A percentile compares a stretch with the other conserved stretches of the same genome.
phyloP scores from a whole-genome alignment of 1,140 invertebrate species.

The Brachionus rotundiformis region DNA sequence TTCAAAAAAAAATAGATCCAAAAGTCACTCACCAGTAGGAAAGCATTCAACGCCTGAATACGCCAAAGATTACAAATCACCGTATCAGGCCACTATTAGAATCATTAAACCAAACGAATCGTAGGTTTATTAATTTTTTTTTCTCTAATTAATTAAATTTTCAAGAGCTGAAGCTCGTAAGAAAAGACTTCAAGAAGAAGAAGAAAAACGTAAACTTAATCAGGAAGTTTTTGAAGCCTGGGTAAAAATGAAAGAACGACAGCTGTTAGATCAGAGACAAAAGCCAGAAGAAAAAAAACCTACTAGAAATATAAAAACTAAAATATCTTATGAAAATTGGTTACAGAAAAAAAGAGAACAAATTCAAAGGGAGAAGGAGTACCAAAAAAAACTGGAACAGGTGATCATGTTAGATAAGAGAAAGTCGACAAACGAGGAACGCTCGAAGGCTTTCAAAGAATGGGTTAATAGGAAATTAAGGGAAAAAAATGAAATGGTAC shows the following conservation, averaged over 20 bases:
- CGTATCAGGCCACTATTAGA: constrained; percentile 28
- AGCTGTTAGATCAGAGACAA: background rate
- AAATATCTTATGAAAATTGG: constrained; percentile 10
- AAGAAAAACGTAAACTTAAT: constrained; percentile 24
- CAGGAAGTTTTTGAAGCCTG: constrained; percentile 23
- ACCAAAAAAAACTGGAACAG: constrained; percentile 45
- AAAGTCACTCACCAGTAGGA: constrained; percentile 4
- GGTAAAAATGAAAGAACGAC: constrained; percentile 45
- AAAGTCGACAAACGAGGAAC: constrained; percentile 10
- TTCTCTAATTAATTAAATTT: background rate
- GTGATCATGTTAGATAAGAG: constrained; percentile 16
- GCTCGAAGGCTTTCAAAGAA: constrained; percentile 34
- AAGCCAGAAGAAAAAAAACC: constrained; percentile 2
- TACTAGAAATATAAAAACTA: background rate
- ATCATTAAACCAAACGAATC: background rate
- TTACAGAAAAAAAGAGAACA: constrained; percentile 30
- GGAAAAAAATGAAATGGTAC: constrained; percentile 25
- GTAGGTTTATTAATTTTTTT: background rate
- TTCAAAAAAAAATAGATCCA: background rate
- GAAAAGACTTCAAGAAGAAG: constrained; percentile 36
- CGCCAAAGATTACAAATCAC: constrained; percentile 45
- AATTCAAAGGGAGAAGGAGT: constrained; percentile 29
- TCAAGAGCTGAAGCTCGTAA: background rate
- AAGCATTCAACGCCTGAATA: constrained; percentile 48
- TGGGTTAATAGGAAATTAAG: constrained; percentile 13